phyloP scores from a whole-genome alignment of 2,113 vertebrate species.

The Thymallus thymallus region DNA sequence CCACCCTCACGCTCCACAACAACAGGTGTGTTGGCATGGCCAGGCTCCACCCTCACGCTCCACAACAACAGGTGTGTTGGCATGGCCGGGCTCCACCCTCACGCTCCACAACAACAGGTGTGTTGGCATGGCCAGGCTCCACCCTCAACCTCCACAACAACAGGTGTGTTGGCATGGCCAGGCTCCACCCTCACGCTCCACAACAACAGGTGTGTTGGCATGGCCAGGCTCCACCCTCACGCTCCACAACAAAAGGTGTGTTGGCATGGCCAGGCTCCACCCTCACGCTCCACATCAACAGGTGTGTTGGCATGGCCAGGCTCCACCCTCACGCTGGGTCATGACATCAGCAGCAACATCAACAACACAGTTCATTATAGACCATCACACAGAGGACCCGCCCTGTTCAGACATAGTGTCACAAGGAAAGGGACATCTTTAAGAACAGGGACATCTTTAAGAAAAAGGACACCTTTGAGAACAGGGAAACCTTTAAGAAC shows the following conservation, averaged over 20 bases:
- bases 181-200: conserved; percentile 94
- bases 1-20: conserved; percentile 98
- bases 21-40: conserved; percentile 99
- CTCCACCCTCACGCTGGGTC: conserved; percentile 96
- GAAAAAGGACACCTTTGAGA: no score
- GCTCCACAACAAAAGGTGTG: conserved; percentile 99
- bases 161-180: conserved; percentile 99
- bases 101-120: conserved; percentile 99
- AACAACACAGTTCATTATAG: conserved; percentile 94
- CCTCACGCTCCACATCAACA: conserved; percentile 99
- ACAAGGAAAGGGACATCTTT: conserved; percentile 9
- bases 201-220: conserved; percentile 99
- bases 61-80: conserved; percentile 99
- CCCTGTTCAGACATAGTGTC: conserved; percentile 44
- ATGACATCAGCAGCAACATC: conserved; percentile 96
- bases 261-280: conserved; percentile 93
- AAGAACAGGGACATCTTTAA: no score
- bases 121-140: conserved; percentile 94
- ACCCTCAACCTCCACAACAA: conserved; percentile 99
- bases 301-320: conserved; percentile 97
- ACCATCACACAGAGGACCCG: conserved; percentile 66
- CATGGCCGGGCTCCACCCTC: conserved; percentile 92
- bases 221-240: conserved; percentile 90
- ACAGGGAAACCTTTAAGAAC: no score
- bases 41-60: conserved; percentile 93